Percentiles rank a stretch among this genome's conserved stretches.
Evolutionary conservation across 2,797 vertebrate genomes (phyloP).

Genomic region (Poeciliopsis turneri): DNA sequence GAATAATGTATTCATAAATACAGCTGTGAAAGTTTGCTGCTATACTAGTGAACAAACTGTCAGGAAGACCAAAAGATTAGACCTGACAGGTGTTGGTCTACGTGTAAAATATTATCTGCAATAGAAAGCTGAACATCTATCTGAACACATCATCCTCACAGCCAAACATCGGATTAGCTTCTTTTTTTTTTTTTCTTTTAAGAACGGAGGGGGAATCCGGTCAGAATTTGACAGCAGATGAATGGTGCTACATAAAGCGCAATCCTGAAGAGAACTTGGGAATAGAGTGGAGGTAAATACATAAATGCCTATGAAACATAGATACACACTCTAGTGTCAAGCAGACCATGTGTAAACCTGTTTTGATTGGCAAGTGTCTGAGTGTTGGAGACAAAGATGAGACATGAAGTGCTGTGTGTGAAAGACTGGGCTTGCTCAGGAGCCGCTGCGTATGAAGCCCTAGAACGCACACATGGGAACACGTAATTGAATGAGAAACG

Average conservation of each 20-base stretch:
- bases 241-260: background rate
- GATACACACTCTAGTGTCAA: constrained; percentile 26
- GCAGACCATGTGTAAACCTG: constrained; percentile 48
- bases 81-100: background rate
- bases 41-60: background rate
- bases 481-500: constrained; percentile 80
- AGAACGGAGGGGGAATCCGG: background rate
- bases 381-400: constrained; percentile 55
- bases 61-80: background rate
- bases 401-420: constrained; percentile 68
- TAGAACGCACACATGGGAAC: constrained; percentile 79
- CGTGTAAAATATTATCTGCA: background rate
- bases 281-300: background rate
- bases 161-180: background rate
- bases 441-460: constrained; percentile 66
- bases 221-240: background rate
- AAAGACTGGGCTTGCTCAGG: constrained; percentile 70
- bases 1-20: background rate
- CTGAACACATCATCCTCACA: background rate
- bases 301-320: constrained; percentile 37
- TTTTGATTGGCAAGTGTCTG: constrained; percentile 62
- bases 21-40: background rate
- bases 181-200: background rate
- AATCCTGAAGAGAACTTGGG: background rate
- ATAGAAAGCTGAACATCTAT: background rate